These are phyloP conservation scores for Agrochola litura DNA, from an alignment of 2,888 invertebrate species.

Conservation along the genomic window DNA sequence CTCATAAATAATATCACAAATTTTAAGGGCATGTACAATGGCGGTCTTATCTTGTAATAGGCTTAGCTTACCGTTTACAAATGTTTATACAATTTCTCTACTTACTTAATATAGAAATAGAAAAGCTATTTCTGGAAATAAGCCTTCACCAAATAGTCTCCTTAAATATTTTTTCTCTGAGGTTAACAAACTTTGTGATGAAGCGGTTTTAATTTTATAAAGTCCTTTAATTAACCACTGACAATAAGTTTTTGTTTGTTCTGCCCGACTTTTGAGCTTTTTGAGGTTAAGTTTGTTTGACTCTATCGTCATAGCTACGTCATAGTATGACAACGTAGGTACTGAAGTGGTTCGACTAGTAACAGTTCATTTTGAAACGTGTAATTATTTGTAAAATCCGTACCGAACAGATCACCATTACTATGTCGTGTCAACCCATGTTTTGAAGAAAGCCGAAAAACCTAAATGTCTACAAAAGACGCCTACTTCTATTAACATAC, in stretches of 20 bases:
- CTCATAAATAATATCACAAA: too few species aligned
- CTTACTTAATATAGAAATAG: not conserved
- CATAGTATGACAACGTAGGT: not conserved
- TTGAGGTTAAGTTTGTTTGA: slow-evolving; percentile 14
- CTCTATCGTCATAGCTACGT: not conserved
- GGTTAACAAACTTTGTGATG: slow-evolving; percentile 15
- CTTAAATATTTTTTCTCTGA: slow-evolving; percentile 27
- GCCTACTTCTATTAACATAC: too few species aligned
- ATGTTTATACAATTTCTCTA: not conserved
- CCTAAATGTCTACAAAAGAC: not conserved
- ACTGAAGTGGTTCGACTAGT: too few species aligned
- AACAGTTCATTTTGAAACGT: not conserved
- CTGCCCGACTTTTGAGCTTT: slow-evolving; percentile 26
- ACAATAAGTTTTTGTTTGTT: slow-evolving; percentile 35
- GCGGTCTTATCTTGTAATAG: too few species aligned
- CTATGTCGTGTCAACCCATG: not conserved
- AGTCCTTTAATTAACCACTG: slow-evolving; percentile 50
- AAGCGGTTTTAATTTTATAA: slow-evolving; percentile 20
- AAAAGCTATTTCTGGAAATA: slow-evolving; percentile 14
- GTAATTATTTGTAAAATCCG: not conserved
- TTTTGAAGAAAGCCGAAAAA: not conserved
- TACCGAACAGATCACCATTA: not conserved
- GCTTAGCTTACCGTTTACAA: not conserved
- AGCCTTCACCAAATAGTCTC: not conserved
- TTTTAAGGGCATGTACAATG: too few species aligned